phyloP scores from a whole-genome alignment of 1,140 invertebrate species.

The Paraescarpia echinospica region DNA sequence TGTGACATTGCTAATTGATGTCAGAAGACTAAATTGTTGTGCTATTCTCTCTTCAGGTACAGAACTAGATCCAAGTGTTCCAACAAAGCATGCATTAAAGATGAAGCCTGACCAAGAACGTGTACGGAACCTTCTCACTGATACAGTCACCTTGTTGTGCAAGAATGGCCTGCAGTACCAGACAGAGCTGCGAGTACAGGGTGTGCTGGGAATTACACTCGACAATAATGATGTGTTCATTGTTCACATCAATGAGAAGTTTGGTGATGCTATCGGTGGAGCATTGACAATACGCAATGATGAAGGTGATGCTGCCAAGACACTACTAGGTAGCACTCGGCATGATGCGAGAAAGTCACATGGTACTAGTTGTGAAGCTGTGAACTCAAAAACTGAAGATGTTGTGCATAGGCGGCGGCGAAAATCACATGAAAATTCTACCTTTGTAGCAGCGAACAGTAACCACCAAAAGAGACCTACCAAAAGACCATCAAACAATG shows the following conservation, averaged over 20 bases:
- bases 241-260: slow-evolving; percentile 29
- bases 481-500: background rate
- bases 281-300: background rate
- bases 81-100: background rate
- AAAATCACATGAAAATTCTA: background rate
- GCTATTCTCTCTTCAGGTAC: background rate
- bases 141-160: slow-evolving; percentile 28
- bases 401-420: background rate
- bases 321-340: background rate
- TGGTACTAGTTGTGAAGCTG: background rate
- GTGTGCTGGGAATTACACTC: slow-evolving; percentile 28
- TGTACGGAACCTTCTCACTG: slow-evolving; percentile 22
- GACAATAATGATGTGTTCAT: slow-evolving; percentile 29
- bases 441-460: background rate
- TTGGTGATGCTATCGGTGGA: slow-evolving; percentile 7
- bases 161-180: slow-evolving; percentile 29
- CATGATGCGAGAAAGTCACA: background rate
- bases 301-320: slow-evolving; percentile 3
- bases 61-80: background rate
- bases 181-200: slow-evolving; percentile 23
- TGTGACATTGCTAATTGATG: too few species aligned
- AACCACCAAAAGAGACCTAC: background rate
- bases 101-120: slow-evolving; percentile 27
- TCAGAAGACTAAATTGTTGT: background rate
- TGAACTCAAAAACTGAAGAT: background rate